These are phyloP conservation scores for Pimephales promelas DNA, from an alignment of 2,113 vertebrate species.

Conservation along the genomic window DNA sequence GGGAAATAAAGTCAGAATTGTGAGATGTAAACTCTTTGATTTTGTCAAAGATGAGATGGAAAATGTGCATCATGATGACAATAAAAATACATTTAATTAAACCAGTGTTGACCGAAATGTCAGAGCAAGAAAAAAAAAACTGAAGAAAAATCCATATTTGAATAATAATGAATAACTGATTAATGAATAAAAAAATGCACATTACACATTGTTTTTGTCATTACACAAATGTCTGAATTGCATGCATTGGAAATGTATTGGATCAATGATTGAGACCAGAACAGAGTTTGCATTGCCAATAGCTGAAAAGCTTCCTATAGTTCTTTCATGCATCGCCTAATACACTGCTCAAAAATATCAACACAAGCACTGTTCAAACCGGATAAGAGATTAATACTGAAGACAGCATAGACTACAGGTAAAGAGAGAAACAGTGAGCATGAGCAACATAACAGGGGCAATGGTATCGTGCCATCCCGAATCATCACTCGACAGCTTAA, in stretches of 20 bases:
- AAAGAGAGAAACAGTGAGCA: constrained; percentile 12
- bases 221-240: too few relatives aligned
- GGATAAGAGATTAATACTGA: constrained; percentile 22
- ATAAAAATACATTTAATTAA: neutral
- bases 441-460: constrained; percentile 51
- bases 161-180: neutral
- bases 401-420: neutral
- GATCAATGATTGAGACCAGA: too few relatives aligned
- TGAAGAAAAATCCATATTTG: neutral
- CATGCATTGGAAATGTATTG: too few relatives aligned
- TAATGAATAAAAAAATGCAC: too few relatives aligned
- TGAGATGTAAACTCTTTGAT: neutral
- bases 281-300: too few relatives aligned
- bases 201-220: too few relatives aligned
- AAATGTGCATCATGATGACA: neutral
- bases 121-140: too few relatives aligned
- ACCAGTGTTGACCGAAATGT: too few relatives aligned
- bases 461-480: constrained; percentile 33
- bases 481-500: constrained; percentile 51
- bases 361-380: neutral
- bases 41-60: neutral
- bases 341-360: constrained; percentile 18
- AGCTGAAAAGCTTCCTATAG: neutral
- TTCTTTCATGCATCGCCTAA: neutral
- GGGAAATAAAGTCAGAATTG: too few relatives aligned